These are phyloP conservation scores for Periophthalmodon schlosseri DNA, from an alignment of 2,113 vertebrate species.

Conservation along the genomic window DNA sequence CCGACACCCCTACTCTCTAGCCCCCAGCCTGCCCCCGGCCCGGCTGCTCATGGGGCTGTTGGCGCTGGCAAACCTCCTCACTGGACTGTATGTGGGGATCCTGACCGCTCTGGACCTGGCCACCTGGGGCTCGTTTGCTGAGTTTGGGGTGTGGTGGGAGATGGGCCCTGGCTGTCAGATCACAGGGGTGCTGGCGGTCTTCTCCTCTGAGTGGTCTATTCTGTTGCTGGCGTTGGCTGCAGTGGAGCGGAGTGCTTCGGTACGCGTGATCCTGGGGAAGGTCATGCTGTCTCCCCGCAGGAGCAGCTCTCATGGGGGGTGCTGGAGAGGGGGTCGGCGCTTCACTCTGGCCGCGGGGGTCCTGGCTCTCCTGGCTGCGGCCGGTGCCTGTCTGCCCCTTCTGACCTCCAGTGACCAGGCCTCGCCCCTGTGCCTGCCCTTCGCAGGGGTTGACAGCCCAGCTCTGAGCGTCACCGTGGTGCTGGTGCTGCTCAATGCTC, in stretches of 20 bases:
- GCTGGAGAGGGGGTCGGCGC: conserved; percentile 67
- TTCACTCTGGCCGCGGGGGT: conserved; percentile 80
- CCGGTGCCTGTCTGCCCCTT: conserved; percentile 85
- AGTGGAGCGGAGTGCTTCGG: conserved; percentile 88
- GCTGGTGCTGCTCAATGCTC: conserved; percentile 90
- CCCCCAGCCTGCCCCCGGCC: conserved; percentile 75
- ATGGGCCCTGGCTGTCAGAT: conserved; percentile 88
- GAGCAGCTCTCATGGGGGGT: conserved; percentile 54
- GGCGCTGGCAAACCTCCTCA: conserved; percentile 90
- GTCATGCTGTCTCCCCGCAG: conserved; percentile 62
- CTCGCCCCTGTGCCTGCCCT: conserved; percentile 94
- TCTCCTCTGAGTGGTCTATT: conserved; percentile 92
- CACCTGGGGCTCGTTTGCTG: conserved; percentile 93
- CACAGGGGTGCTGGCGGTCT: conserved; percentile 89
- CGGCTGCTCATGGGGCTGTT: conserved; percentile 89
- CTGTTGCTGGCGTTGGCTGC: conserved; percentile 88
- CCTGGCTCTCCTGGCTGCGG: conserved; percentile 81
- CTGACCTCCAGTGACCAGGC: conserved; percentile 78
- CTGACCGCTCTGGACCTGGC: conserved; percentile 87
- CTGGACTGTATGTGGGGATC: conserved; percentile 88
- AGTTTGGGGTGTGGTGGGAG: conserved; percentile 97
- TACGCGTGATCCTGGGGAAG: conserved; percentile 83
- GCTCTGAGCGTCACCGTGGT: conserved; percentile 89
- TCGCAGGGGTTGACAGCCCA: conserved; percentile 86
- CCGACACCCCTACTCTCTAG: conserved; percentile 37